These are phyloP conservation scores for Probosciger aterrimus DNA, from an alignment of 2,113 vertebrate genomes.

Conservation along the genomic window DNA sequence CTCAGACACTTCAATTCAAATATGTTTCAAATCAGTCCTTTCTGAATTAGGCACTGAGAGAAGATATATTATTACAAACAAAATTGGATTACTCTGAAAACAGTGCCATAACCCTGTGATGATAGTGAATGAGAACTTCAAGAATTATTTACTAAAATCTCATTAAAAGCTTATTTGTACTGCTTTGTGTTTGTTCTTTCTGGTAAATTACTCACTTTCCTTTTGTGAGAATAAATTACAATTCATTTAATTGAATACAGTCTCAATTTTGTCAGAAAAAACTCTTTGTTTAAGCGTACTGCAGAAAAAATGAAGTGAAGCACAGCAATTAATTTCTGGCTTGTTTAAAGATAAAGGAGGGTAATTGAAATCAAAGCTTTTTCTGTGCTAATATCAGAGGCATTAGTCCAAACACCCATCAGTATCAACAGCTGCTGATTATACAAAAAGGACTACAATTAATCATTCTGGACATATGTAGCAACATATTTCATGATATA, in stretches of 20 bases:
- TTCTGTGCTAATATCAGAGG: background rate
- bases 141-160: background rate
- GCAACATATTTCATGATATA: background rate
- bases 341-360: background rate
- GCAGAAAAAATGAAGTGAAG: background rate
- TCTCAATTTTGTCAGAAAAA: background rate
- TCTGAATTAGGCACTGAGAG: background rate
- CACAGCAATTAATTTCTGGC: background rate
- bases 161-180: background rate
- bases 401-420: background rate
- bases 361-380: constrained; percentile 8
- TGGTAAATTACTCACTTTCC: background rate
- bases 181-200: background rate
- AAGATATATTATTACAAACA: background rate
- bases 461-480: background rate
- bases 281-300: background rate
- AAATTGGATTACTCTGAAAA: background rate
- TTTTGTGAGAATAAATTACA: background rate
- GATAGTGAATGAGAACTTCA: background rate
- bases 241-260: background rate
- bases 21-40: background rate
- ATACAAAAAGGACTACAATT: background rate
- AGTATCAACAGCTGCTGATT: background rate
- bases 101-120: background rate
- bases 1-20: background rate